phyloP scores from a whole-genome alignment of 2,888 invertebrate genomes.

The Gastracanthus pulcherrimus region DNA sequence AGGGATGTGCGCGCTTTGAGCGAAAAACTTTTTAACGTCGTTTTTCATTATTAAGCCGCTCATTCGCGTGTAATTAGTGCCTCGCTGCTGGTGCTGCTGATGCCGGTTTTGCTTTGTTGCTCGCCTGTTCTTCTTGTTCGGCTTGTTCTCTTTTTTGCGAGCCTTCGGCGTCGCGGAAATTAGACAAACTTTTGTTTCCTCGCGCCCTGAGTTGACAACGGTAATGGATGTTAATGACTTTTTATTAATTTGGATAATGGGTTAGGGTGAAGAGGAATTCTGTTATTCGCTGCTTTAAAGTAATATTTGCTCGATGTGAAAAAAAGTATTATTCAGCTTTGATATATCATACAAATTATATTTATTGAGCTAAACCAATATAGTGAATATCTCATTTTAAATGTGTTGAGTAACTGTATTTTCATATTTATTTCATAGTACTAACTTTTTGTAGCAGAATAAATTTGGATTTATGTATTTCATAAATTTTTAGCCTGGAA shows the following conservation, averaged over 20 bases:
- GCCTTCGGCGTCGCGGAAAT: not conserved
- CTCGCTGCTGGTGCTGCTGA: too few species aligned
- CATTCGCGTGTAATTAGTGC: slow-evolving; percentile 27
- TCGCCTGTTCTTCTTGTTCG: not conserved
- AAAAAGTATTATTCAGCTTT: too few species aligned
- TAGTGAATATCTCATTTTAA: too few species aligned
- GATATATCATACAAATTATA: too few species aligned
- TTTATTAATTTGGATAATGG: not conserved
- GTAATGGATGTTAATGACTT: not conserved
- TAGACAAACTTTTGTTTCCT: slow-evolving; percentile 13
- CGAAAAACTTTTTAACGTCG: slow-evolving; percentile 46
- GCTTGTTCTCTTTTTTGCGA: not conserved
- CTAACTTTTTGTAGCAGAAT: too few species aligned
- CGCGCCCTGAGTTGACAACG: not conserved
- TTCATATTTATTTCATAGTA: too few species aligned
- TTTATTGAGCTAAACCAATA: too few species aligned
- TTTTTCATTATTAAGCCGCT: slow-evolving; percentile 53
- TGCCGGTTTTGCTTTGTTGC: not conserved
- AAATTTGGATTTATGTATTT: too few species aligned
- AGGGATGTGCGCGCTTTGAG: slow-evolving; percentile 4
- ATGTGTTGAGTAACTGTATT: too few species aligned
- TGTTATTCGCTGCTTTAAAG: too few species aligned
- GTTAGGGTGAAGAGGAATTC: not conserved
- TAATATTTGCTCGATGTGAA: too few species aligned
- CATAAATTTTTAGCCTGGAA: too few species aligned